These are phyloP conservation scores for Lacanobia wlatinum DNA, from an alignment of 2,888 invertebrate species.

Conservation along the genomic window DNA sequence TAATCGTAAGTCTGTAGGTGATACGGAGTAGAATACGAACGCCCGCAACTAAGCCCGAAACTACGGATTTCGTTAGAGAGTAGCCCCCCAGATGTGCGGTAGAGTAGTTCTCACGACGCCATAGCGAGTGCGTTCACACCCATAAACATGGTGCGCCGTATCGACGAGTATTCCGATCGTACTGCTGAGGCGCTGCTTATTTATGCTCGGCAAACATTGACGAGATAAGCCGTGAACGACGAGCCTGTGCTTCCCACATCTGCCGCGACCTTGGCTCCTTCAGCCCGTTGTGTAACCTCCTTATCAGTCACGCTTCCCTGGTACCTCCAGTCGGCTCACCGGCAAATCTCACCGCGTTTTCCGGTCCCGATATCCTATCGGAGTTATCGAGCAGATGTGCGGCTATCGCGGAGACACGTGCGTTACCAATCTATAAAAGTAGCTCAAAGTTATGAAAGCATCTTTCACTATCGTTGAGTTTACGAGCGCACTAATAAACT, in stretches of 20 bases:
- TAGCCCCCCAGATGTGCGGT: too few species aligned
- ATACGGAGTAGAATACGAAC: too few species aligned
- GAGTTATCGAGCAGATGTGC: constrained; percentile 78
- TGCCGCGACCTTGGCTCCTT: constrained; percentile 88
- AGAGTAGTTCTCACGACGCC: constrained; percentile 85
- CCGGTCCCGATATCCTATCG: constrained; percentile 85
- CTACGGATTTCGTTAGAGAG: too few species aligned
- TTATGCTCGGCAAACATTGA: constrained; percentile 86
- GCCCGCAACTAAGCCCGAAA: too few species aligned
- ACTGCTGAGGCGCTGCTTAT: constrained; percentile 80
- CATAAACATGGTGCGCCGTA: constrained; percentile 79
- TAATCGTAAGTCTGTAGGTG: too few species aligned
- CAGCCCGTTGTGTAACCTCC: constrained; percentile 85
- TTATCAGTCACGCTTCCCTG: constrained; percentile 88
- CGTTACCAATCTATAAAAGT: constrained; percentile 68
- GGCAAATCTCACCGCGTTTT: constrained; percentile 85
- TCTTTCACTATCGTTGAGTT: constrained; percentile 82
- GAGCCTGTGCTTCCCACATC: constrained; percentile 89
- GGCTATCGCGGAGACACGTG: constrained; percentile 69
- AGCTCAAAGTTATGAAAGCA: constrained; percentile 69
- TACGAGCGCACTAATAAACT: constrained; percentile 74
- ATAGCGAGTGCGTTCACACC: constrained; percentile 85
- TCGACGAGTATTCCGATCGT: constrained; percentile 76
- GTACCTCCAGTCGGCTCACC: constrained; percentile 76
- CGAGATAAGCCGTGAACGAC: constrained; percentile 87